Base-by-base conservation (phyloP, 1,140 invertebrate species). In the Drosophila teissieri region DNA sequence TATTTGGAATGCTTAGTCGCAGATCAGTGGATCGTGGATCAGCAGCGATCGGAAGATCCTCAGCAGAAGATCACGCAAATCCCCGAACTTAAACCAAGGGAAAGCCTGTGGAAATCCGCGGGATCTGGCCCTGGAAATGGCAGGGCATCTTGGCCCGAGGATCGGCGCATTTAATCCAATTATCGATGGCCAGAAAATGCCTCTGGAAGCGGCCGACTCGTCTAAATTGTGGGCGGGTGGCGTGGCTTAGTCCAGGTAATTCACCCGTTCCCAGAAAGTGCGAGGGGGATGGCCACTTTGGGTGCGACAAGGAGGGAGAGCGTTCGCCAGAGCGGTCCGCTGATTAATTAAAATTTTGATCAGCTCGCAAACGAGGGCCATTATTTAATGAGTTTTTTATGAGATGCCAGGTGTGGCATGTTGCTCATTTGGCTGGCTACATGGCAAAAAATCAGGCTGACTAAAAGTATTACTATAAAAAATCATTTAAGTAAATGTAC, bases 331-430 rank as follows among this genome's bases (percentile, higher is more conserved):
- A 49, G 52, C 40, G 14, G 3, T 17, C 19, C 8, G 61, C 73
- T 89, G 80, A 84, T 84, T 89, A 89, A 89, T 89, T 89, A 89
- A 89, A 89, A 89, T 89, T 89, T 89, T 67, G 73, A 88, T 80
- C 84, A 89, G 80, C 84, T 83, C 67, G 81, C 79, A 51, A 89
- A 72, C 76, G 83, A 61, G 62, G 76, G 63, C 85, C 80, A 89
- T 89, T 89, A 89, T 89, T 89, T 89, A 89, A 89, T 89, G 84
- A 80, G 80, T 57, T 72, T 72, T 84, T 84, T 89, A 72, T 83
- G 84, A 74, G 84, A 77, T 73, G 74, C 65, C 73, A 70, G 84
- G 84, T 89, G 84, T 89, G 84, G 80, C 77, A 74, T 70, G 69
- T 52, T 49, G 46, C 24, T 58, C 27, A 36, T 7, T 63, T 62